Base-by-base conservation (phyloP, 2,797 vertebrate species). In the Columba guinea region DNA sequence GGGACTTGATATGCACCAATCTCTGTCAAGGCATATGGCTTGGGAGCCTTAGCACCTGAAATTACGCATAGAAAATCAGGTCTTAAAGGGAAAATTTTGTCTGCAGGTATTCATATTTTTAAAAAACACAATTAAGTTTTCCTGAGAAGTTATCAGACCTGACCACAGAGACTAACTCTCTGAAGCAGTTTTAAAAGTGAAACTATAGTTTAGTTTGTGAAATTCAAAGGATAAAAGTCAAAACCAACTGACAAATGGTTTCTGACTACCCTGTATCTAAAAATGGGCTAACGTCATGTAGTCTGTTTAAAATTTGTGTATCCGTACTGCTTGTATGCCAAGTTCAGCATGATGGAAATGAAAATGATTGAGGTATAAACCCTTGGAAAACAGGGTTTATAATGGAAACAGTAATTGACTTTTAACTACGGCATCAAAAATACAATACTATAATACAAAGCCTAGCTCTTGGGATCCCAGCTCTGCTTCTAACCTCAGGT, bases 391-490 rank as follows among this genome's bases (percentile, higher is more conserved):
- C 97, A 98, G 94, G 92, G 97, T 97, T 98, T 98, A 97, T 97
- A 98, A 98, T 98, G 97, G 97, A 98, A 98, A 97, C 97, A 96
- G 97, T 98, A 98, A 98, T 98, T 98, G 97, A 95, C 97, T 95
- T 90, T 94, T 97, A 97, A 97, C 94, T 97, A 97, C 96, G 70
- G 93, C 97, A 97, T 98, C 97, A 97, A 98, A 98, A 98, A 98
- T 97, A 98, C 98, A 98, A 98, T 98, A 84, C 95, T 97, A 69
- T 97, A 97, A 97, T 97, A 98, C 97, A 97, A 98, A 97, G 96
- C 89, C 74, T 91, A 56, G 53, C 78, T 95, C 93, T 95, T 97
- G 84, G 90, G 96, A 97, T 97, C 95, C 65, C 91, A 96, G 96
- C 91, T 97, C 95, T 95, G 87, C 80, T 95, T 96, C 90, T 97